A percentile compares a stretch with the other conserved stretches of the same genome.
These are phyloP conservation scores for Tachysurus fulvidraco DNA, from an alignment of 2,113 vertebrate species.

Conservation along the genomic window DNA sequence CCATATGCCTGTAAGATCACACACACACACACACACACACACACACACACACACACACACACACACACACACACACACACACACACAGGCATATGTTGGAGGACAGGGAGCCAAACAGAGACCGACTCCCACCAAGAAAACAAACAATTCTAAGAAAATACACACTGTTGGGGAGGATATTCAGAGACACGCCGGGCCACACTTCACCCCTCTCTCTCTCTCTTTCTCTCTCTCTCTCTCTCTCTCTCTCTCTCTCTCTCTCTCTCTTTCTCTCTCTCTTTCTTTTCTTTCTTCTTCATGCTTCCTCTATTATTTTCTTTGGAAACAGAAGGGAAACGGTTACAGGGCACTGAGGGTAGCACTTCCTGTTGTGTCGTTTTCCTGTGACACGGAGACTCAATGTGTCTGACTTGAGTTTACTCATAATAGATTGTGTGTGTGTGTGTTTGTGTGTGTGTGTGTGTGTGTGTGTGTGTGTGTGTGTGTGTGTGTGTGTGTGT, in stretches of 20 bases:
- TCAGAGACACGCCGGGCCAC: neutral
- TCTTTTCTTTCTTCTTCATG: neutral
- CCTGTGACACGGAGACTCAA: slow-evolving; percentile 9
- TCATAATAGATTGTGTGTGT: slow-evolving; percentile 29
- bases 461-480: slow-evolving; percentile 28
- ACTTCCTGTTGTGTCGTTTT: slow-evolving; percentile 58
- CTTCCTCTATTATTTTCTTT: slow-evolving; percentile 17
- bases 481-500: slow-evolving; percentile 6
- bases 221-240: neutral
- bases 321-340: slow-evolving; percentile 45
- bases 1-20: neutral
- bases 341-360: slow-evolving; percentile 38
- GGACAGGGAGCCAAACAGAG: neutral
- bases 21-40: neutral
- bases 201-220: slow-evolving; percentile 2
- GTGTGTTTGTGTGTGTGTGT: slow-evolving; percentile 8
- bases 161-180: neutral
- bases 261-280: neutral
- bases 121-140: slow-evolving; percentile 1
- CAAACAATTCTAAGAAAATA: neutral
- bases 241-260: neutral
- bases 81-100: neutral
- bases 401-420: slow-evolving; percentile 12
- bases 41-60: slow-evolving; percentile 6
- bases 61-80: neutral